These are phyloP conservation scores for Lymantria dispar DNA, from an alignment of 2,888 invertebrate genomes.

Conservation along the genomic window DNA sequence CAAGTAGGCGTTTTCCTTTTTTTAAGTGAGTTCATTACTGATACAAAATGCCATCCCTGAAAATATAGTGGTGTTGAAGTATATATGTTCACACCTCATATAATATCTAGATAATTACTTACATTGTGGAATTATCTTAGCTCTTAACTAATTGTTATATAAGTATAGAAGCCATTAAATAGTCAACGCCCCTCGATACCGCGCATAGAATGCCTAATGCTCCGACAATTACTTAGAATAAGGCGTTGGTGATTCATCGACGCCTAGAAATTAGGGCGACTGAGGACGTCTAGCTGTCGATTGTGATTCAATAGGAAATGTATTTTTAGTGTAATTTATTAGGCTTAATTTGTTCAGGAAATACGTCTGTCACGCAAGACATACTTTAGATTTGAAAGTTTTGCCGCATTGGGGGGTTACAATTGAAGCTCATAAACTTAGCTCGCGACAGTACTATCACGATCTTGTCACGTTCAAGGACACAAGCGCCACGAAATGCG, in stretches of 20 bases:
- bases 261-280: constrained; percentile 18
- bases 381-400: too few relatives aligned
- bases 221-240: constrained; percentile 23
- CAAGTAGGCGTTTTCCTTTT: too few relatives aligned
- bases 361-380: too few relatives aligned
- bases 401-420: too few relatives aligned
- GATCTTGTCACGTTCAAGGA: too few relatives aligned
- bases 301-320: not conserved
- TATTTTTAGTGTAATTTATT: not conserved
- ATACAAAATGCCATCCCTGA: not conserved
- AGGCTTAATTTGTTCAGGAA: not conserved
- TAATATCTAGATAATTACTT: constrained; percentile 11
- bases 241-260: constrained; percentile 33
- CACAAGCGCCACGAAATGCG: too few relatives aligned
- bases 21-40: too few relatives aligned
- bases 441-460: too few relatives aligned
- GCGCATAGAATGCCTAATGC: constrained; percentile 41
- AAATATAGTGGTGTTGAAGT: not conserved
- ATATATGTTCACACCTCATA: not conserved
- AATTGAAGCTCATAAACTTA: too few relatives aligned
- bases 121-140: constrained; percentile 29
- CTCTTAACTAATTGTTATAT: constrained; percentile 38
- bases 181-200: constrained; percentile 34
- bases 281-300: not conserved
- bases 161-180: constrained; percentile 42